Base-by-base conservation (phyloP, 2,797 vertebrate species). In the Eidolon dupreanum region DNA sequence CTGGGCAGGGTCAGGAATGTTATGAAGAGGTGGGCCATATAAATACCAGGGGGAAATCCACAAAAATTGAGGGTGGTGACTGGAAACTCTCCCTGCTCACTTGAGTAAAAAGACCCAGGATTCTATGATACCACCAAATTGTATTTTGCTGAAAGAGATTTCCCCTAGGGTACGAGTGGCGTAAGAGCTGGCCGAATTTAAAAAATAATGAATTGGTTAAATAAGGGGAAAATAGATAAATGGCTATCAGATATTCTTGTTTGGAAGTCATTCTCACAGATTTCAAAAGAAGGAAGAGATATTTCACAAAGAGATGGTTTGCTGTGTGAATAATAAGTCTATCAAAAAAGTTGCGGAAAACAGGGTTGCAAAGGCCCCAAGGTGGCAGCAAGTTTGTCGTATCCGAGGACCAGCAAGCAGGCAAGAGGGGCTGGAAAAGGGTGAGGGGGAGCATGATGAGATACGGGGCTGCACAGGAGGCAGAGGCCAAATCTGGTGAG, bases 271-370 rank as follows among this genome's bases (percentile, higher is more conserved):
- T 51, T 43, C 57, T 51, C 43, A 89, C 43, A 83, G 7, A 55
- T n/a, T 84, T 91, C n/a, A 85, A 55, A 49, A 65, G 6, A 16
- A 78, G 36, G 55, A 88, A 63, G n/a, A 75, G 22, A 90, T 75
- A 16, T 70, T 90, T 85, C 71, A 53, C 24, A n/a, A 53, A 61
- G 28, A 90, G 43, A 86, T 31, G 5, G 9, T 33, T 33, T 68
- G 49, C 33, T 92, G 38, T 24, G 51, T 51, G 68, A 49, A 59
- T 33, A 94, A 49, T n/a, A 86, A 53, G 49, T 74, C 28, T 63
- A 55, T 15, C 28, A 22, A 73, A 78, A 78, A 57, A 46, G n/a
- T 22, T 38, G 20, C 2, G 3, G 36, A 24, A 36, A 66, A 66
- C 5, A 38, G 16, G 3, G 28, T 57, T 61, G 22, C 17, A 87